These are phyloP conservation scores for Byasa hedistus DNA, from an alignment of 2,888 invertebrate species.

Conservation along the genomic window DNA sequence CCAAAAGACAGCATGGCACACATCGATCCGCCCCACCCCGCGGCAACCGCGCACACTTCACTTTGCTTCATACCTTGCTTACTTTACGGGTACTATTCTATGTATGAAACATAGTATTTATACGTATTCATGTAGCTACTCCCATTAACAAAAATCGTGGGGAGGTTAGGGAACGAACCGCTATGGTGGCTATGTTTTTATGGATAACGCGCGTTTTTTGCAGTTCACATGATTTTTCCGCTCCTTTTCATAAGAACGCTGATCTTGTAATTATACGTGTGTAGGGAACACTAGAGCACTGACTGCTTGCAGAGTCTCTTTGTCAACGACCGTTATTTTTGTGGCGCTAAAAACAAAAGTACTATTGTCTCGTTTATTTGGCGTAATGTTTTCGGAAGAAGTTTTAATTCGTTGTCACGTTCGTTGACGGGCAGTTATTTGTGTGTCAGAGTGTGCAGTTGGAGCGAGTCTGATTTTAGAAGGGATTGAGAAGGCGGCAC, in stretches of 20 bases:
- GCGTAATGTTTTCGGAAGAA: conserved; percentile 5
- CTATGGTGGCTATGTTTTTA: conserved; percentile 44
- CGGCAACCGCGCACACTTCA: conserved; percentile 62
- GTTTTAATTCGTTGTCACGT: not conserved
- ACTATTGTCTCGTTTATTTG: conserved; percentile 12
- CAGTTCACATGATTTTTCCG: conserved; percentile 4
- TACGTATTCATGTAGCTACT: conserved; percentile 67
- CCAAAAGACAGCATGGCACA: conserved; percentile 45
- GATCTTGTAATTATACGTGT: conserved; percentile 6
- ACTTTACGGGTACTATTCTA: conserved; percentile 61
- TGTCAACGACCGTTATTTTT: conserved; percentile 48
- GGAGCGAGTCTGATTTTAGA: not conserved
- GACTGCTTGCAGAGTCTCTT: conserved; percentile 40
- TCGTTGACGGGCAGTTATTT: not conserved
- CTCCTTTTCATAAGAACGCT: not conserved
- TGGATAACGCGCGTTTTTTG: conserved; percentile 17
- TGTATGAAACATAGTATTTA: conserved; percentile 75
- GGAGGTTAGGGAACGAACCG: conserved; percentile 32
- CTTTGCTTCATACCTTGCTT: conserved; percentile 52
- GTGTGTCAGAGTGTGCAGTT: conserved; percentile 3
- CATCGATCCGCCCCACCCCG: conserved; percentile 63
- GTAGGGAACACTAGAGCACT: not conserved
- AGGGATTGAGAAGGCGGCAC: conserved; percentile 44
- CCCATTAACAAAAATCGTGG: conserved; percentile 53
- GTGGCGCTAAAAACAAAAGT: conserved; percentile 49